These are phyloP conservation scores for Anas platyrhynchos DNA, from an alignment of 2,113 vertebrate species.

Conservation along the genomic window DNA sequence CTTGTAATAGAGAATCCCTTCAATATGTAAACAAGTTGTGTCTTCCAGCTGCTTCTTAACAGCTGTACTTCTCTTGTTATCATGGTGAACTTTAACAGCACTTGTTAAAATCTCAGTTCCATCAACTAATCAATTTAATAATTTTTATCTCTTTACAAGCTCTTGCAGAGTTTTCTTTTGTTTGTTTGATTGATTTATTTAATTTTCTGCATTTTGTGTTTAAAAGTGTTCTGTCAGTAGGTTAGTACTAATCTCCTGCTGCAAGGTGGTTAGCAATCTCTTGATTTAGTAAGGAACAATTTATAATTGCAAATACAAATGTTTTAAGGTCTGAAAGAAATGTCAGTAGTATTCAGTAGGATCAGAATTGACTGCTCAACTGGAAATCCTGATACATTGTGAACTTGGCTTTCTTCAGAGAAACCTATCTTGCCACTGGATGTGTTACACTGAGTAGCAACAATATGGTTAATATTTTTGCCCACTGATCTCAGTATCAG, in stretches of 20 bases:
- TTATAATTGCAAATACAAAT: neutral
- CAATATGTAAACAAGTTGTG: fast-evolving
- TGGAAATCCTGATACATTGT: neutral
- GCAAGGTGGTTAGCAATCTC: fast-evolving
- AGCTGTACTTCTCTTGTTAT: neutral
- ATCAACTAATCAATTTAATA: neutral
- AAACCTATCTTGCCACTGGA: neutral
- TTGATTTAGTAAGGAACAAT: neutral
- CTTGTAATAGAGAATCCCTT: neutral
- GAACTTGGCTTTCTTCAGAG: neutral
- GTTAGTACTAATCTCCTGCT: neutral
- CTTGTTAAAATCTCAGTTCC: neutral
- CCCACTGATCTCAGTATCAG: neutral
- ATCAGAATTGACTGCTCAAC: neutral
- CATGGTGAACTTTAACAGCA: fast-evolving
- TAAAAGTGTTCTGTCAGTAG: neutral
- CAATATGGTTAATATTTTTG: neutral
- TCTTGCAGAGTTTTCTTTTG: neutral
- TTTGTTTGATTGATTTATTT: neutral
- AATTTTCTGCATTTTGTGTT: neutral
- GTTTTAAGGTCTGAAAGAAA: neutral
- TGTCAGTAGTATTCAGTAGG: neutral
- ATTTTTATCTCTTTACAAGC: neutral
- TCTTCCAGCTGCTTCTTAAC: neutral
- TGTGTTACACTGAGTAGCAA: neutral